Evolutionary conservation across 2,113 vertebrate species (phyloP).

Genomic region (Sylvilagus bachmani): DNA sequence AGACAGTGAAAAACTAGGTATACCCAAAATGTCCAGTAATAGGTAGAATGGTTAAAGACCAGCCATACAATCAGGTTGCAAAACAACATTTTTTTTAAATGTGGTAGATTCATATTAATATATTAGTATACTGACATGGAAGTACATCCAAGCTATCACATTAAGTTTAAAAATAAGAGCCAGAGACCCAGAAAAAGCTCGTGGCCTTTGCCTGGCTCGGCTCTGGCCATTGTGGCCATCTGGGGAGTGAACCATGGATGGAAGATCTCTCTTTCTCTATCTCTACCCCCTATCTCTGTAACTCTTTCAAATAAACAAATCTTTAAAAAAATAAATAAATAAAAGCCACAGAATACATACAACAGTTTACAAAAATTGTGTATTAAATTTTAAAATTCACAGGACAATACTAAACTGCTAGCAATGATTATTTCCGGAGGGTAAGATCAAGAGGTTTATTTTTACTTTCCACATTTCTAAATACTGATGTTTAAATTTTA

Average conservation of each 20-base stretch:
- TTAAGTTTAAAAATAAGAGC: neutral
- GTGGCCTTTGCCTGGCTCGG: too few species aligned
- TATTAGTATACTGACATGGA: neutral
- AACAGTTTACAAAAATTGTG: neutral
- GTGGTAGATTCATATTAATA: neutral
- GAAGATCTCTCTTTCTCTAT: too few species aligned
- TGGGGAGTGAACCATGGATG: too few species aligned
- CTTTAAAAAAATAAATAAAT: neutral
- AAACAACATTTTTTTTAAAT: neutral
- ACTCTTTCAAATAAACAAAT: too few species aligned
- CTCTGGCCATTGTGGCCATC: too few species aligned
- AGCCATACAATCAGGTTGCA: neutral
- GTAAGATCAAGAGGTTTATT: neutral
- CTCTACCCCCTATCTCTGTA: too few species aligned
- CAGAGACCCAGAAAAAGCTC: too few species aligned
- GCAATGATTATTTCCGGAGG: neutral
- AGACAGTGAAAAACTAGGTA: conserved; percentile 2
- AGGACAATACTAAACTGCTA: neutral
- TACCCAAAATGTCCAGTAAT: neutral
- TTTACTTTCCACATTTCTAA: neutral
- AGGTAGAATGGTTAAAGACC: neutral
- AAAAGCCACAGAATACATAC: neutral
- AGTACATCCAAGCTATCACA: neutral
- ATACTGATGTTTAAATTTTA: neutral
- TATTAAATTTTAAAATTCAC: neutral